Conservation (phyloP, 2,888 invertebrate species). For the Myathropa florea region DNA sequence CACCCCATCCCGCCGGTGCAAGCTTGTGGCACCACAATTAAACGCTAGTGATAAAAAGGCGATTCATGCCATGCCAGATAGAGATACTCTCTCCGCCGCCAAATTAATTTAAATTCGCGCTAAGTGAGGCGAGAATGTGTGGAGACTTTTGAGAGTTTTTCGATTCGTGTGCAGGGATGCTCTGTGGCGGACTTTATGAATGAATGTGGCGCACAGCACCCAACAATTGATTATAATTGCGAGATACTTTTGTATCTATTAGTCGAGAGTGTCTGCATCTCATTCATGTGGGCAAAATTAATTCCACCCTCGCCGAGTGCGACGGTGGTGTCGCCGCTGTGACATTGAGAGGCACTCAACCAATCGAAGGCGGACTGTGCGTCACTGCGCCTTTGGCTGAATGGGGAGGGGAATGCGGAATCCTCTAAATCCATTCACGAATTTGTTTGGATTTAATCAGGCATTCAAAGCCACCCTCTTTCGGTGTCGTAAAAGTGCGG, state of each 20-base stretch:
- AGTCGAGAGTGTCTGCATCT: slow-evolving; percentile 39
- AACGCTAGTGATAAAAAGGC: slow-evolving; percentile 46
- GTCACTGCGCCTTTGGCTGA: not conserved
- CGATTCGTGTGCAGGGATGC: slow-evolving; percentile 19
- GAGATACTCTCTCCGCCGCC: slow-evolving; percentile 1
- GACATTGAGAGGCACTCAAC: slow-evolving; percentile 69
- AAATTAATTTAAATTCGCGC: slow-evolving; percentile 71
- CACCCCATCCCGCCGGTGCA: slow-evolving; percentile 11
- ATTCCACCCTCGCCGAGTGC: slow-evolving; percentile 45
- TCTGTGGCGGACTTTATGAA: slow-evolving; percentile 58
- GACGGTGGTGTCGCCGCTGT: not conserved
- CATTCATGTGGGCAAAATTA: slow-evolving; percentile 66
- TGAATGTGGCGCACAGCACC: slow-evolving; percentile 36
- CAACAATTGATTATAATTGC: slow-evolving; percentile 69
- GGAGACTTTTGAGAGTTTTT: slow-evolving; percentile 18
- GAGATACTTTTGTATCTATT: slow-evolving; percentile 70
- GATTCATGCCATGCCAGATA: slow-evolving; percentile 51
- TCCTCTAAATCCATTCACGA: slow-evolving; percentile 60
- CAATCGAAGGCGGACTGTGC: slow-evolving; percentile 59
- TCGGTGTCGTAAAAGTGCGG: slow-evolving; percentile 52
- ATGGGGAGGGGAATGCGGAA: slow-evolving; percentile 8
- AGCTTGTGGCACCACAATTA: slow-evolving; percentile 52
- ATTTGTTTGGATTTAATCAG: slow-evolving; percentile 68
- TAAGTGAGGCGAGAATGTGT: slow-evolving; percentile 47
- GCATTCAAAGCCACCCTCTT: slow-evolving; percentile 59